Evolutionary conservation across 2,888 invertebrate species (phyloP), one percentile per base, ranked within the genome.

Genomic region (Autographa gamma): DNA sequence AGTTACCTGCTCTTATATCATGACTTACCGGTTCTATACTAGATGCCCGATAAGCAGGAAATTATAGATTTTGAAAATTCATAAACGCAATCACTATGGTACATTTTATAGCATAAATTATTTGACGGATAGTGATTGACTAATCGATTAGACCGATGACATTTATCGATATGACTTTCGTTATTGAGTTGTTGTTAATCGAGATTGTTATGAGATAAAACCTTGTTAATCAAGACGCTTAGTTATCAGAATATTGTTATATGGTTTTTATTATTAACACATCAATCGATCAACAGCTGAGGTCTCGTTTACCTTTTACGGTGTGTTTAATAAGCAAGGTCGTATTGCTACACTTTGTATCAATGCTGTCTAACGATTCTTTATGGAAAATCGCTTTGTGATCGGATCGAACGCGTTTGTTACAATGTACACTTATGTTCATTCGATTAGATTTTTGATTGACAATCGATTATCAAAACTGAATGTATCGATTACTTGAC

Each of bases 1-100:
- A 48, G 67, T 77, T 67, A 79, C 66, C 56, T 73, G 52, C 58
- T 79, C 73, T 84, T 82, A 82, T 82, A 74, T 84, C 84, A 82
- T 60, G 31, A 66, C 13, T 18, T 69, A 81, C 82, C 68, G 64
- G 82, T 77, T 81, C 9, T 14, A 25, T 54, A 38, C 48, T 62
- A 69, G 18, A 32, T 25, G 18, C 54, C 63, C n/a, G 70, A 70
- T 67, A 70, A 74, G 18, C 70, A 84, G 82, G 83, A 84, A 82
- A 71, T 38, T 32, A 58, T 0, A 6, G 13, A 76, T 76, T 70
- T 73, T 63, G 69, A 68, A 69, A 74, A 74, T 76, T 66, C 65
- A 73, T 84, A 70, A 61, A 60, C 56, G 31, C 3, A 68, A 75
- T 62, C 63, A 56, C 68, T 25, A 31, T 14, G 58, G n/a, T 74